These are phyloP conservation scores for Sarcophilus harrisii DNA, from an alignment of 2,797 vertebrate genomes.

Conservation along the genomic window DNA sequence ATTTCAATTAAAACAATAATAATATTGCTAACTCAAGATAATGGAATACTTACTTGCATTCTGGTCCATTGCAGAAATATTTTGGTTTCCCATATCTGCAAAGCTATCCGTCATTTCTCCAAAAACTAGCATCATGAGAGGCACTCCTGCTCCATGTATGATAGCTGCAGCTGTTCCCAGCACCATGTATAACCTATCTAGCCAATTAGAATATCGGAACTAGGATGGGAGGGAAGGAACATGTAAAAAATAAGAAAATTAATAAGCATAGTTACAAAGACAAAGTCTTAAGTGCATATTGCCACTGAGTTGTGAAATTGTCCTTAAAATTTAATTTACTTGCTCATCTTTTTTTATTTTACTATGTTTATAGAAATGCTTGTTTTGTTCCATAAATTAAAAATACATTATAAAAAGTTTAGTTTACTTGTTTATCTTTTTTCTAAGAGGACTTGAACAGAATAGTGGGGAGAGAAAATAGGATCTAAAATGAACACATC, in stretches of 20 bases:
- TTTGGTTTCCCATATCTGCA: constrained; percentile 37
- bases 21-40: background rate
- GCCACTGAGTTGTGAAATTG: constrained; percentile 37
- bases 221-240: constrained; percentile 73
- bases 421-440: background rate
- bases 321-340: constrained; percentile 24
- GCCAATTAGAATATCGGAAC: constrained; percentile 92
- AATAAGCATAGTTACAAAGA: background rate
- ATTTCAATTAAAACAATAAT: background rate
- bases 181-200: constrained; percentile 89
- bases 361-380: background rate
- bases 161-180: constrained; percentile 88
- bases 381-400: background rate
- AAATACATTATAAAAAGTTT: background rate
- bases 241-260: background rate
- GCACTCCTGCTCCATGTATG: constrained; percentile 89
- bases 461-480: background rate
- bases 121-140: constrained; percentile 92
- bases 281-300: constrained; percentile 2
- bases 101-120: constrained; percentile 96
- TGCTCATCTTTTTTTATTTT: constrained; percentile 19
- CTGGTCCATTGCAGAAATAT: accelerated
- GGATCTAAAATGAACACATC: background rate
- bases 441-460: background rate
- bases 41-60: constrained; percentile 66